Conservation (phyloP, 2,888 invertebrate species). For the Lamproptera curius region DNA sequence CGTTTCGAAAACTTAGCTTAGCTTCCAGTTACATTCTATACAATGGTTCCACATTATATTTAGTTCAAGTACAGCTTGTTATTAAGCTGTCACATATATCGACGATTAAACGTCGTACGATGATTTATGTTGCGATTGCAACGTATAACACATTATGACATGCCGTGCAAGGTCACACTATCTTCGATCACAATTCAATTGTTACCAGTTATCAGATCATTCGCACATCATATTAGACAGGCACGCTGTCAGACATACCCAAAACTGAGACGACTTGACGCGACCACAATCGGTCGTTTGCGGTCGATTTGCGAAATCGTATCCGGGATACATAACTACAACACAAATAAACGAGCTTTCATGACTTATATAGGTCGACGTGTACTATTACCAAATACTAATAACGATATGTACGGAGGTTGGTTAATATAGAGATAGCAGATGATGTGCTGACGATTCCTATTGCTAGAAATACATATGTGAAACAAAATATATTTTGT, state of each 20-base stretch:
- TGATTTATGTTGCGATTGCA: not conserved
- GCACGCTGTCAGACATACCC: conserved; percentile 17
- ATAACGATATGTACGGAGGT: no score
- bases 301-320: conserved; percentile 33
- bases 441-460: no score
- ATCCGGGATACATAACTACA: conserved; percentile 23
- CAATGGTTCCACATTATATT: no score
- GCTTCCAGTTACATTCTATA: no score
- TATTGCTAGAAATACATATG: no score
- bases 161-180: conserved; percentile 7
- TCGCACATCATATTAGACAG: conserved; percentile 5
- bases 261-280: conserved; percentile 27
- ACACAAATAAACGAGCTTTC: conserved; percentile 1
- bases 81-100: conserved; percentile 1
- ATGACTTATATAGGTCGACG: not conserved
- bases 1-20: no score
- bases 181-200: conserved; percentile 13
- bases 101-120: not conserved
- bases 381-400: not conserved
- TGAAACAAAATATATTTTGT: no score
- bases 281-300: conserved; percentile 29
- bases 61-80: not conserved
- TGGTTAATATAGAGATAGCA: no score
- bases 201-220: conserved; percentile 11
- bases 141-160: conserved; percentile 1